Evolutionary conservation across 2,797 vertebrate genomes (phyloP), one percentile per base, ranked within the genome.

Genomic region (Tragopan temminckii): DNA sequence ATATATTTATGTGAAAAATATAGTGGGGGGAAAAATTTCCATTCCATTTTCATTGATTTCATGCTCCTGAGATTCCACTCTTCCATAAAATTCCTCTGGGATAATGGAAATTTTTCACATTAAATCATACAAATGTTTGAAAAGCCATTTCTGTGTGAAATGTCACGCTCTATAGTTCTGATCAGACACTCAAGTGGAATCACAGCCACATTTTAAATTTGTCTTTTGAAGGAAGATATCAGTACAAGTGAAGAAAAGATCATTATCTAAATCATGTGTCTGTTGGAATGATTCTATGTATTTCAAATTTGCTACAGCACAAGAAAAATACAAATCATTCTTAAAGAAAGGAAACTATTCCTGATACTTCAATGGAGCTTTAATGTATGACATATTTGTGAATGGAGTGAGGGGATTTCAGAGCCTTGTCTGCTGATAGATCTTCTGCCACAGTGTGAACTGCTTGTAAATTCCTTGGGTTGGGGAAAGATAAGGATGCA

Each of bases 31-130:
- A 42, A 79, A 79, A 35, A 53, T 21, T 88, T 81, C 55, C 13
- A 40, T 89, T 80, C 21, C 13, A 13, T 55, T 88, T 88, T 91
- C 45, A 6, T 40, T 71, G 42, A 80, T 84, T 84, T 90, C 17
- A 11, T 68, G 45, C 1, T 2, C 25, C 16, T 63, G 46, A 67
- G 42, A 69, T 79, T 79, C 84, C 40, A 50, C 13, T 92, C 14
- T 86, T 89, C 53, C 48, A 70, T 52, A 82, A 88, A 89, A 84
- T 89, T 91, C 71, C 17, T 64, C 33, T 85, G 52, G n/a, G 57
- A 88, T 86, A 77, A 86, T 68, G 31, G 48, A 90, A 79, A 55
- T 64, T 92, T 93, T 94, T 95, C 63, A 88, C 25, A 19, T 23
- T 48, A 48, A 80, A 81, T 58, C 21, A 48, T 33, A n/a, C 1